Evolutionary conservation across 2,888 invertebrate species (phyloP).

Genomic region (Griposia aprilina): DNA sequence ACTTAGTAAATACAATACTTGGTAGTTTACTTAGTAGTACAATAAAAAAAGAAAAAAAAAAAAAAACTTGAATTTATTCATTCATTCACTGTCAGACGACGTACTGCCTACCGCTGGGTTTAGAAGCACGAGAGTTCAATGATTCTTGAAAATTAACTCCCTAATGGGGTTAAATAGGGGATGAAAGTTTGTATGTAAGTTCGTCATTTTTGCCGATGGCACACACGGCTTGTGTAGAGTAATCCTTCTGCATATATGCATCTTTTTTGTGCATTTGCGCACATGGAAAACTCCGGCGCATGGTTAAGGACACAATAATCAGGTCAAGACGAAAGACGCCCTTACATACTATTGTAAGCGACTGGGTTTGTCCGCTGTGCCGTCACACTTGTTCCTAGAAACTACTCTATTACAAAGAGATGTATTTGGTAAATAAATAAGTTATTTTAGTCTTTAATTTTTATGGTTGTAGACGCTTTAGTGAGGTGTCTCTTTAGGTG

Average conservation of each 20-base stretch:
- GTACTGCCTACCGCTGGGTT: background rate
- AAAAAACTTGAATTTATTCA: background rate
- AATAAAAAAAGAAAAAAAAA: too few species aligned
- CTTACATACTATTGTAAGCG: slow-evolving; percentile 72
- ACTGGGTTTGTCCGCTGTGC: slow-evolving; percentile 41
- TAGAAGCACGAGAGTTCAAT: background rate
- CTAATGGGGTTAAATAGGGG: background rate
- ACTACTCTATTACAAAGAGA: slow-evolving; percentile 14
- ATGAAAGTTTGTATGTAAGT: background rate
- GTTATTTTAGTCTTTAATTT: too few species aligned
- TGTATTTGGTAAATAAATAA: too few species aligned
- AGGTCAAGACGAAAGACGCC: slow-evolving; percentile 75
- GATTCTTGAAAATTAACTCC: too few species aligned
- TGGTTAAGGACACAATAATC: slow-evolving; percentile 75
- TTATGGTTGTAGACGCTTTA: background rate
- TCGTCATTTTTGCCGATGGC: background rate
- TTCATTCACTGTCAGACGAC: background rate
- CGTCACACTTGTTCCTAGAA: slow-evolving; percentile 52
- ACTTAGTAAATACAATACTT: too few species aligned
- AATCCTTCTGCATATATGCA: slow-evolving; percentile 31
- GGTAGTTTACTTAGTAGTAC: too few species aligned
- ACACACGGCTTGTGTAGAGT: background rate
- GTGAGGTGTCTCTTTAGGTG: too few species aligned
- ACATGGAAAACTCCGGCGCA: slow-evolving; percentile 61
- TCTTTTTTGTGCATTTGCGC: slow-evolving; percentile 31